Evolutionary conservation across 1,140 invertebrate species (phyloP), one percentile per base, ranked within the genome.

Genomic region (Chironomus striatipennis): DNA sequence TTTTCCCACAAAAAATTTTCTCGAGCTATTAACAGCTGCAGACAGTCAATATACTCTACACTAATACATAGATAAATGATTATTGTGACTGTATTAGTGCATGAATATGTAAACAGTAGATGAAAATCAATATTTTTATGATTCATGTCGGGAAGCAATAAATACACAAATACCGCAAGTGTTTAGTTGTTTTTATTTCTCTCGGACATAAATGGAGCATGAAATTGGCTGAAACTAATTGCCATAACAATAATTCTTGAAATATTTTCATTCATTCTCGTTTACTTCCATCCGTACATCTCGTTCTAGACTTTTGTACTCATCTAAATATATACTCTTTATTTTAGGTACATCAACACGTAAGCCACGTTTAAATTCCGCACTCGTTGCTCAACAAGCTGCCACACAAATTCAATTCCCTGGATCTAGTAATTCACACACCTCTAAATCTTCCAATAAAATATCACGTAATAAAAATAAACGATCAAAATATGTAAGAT

Each of bases 311-410:
- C 47, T n/a, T 47, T 47, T 57, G 15, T 57, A n/a, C 47, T n/a
- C n/a, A n/a, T 57, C 9, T 57, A 15, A 57, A 57, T n/a, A 57
- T 4, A 15, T 57, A 65, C 75, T 0, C 47, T 67, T 78, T 76
- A 74, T 76, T 77, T 82, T 76, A 87, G 86, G 91, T 80, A 92
- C 91, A 77, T 92, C 91, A 34, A 92, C 91, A 77, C 88, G 95
- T 79, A 98, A 98, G 84, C 96, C 95, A 76, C 88, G 95, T 77
- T 90, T 97, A 79, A 98, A 97, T 86, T 93, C 93, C 24, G 94
- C 97, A 81, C 84, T 97, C 78, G 94, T 95, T 77, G 94, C 95
- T n/a, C 94, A 96, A 79, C 94, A 97, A 85, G 92, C 93, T 74
- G 89, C 90, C 74, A 87, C 83, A 76, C 65, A 70, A 70, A 70